Base-by-base conservation (phyloP, 2,797 vertebrate genomes). In the Lophotriccus pileatus region DNA sequence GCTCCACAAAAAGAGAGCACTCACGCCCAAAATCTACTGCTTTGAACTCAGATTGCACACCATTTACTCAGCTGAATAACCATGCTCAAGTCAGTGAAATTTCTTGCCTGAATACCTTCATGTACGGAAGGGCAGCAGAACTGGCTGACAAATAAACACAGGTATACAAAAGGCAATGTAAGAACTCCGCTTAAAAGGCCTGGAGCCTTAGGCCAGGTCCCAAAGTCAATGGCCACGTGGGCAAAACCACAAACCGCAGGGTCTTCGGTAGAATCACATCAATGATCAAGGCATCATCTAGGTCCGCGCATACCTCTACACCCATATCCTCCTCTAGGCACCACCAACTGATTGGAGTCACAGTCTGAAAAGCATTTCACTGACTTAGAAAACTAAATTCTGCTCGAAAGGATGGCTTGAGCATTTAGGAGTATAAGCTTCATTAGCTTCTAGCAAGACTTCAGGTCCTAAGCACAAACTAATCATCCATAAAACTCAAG, bases 321-420 rank as follows among this genome's bases (percentile, higher is more conserved):
- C 27, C 39, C 30, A 25, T 50, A 78, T 55, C 62, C 47, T 55
- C 62, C 47, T 94, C 28, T 59, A 55, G 59, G 67, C 15, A 75
- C n/a, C 30, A 49, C 37, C 49, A 73, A 80, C 49, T 28, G 23
- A 67, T 0, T 25, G 30, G 15, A 36, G 49, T 75, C 50, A 90
- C 28, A 44, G 9, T 14, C 77, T 66, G 47, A 88, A 88, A 95
- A 94, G 55, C 24, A 84, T 10, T 86, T 84, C 77, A 90, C 43
- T 41, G 73, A 50, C 73, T 91, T 47, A 52, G 41, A 62, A 95
- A 94, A 90, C 66, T 73, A 79, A 91, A 88, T 75, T 90, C 76
- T 69, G 39, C 32, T 72, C 2, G 0, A 66, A 90, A 91, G 17
- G 39, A 92, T 56, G 13, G 28, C 23, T 56, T 59, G 23, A 70